Percentiles rank a stretch among this genome's conserved stretches.
Evolutionary conservation across 2,113 vertebrate genomes (phyloP).

Genomic region (Pithys albifrons): DNA sequence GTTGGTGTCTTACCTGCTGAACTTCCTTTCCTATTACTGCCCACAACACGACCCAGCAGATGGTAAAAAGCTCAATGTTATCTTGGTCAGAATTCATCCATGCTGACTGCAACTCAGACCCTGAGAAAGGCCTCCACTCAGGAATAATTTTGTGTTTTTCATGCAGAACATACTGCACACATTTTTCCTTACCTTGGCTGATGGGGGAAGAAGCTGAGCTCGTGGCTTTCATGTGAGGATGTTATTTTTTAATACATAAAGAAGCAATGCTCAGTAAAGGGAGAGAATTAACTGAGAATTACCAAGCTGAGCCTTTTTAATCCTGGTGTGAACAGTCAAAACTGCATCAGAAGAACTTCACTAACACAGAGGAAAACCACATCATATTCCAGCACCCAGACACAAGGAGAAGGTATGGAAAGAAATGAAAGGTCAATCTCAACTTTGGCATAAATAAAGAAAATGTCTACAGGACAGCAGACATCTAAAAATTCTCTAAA

Average conservation of each 20-base stretch:
- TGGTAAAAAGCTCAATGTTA: background rate
- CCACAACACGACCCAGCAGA: background rate
- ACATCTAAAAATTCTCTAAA: background rate
- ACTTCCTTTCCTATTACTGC: background rate
- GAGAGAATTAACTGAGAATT: background rate
- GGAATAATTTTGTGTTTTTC: background rate
- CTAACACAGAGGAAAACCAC: accelerated
- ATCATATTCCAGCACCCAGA: background rate
- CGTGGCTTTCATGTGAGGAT: background rate
- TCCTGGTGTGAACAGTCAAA: background rate
- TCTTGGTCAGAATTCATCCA: background rate
- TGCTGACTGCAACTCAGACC: background rate
- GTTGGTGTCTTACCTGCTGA: background rate
- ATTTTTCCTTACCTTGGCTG: background rate
- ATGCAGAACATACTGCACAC: background rate
- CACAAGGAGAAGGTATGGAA: background rate
- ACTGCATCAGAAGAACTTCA: background rate
- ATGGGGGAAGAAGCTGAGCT: background rate
- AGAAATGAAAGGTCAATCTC: accelerated
- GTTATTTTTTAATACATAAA: background rate
- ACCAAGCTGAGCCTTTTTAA: background rate
- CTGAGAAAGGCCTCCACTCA: background rate
- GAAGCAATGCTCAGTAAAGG: background rate
- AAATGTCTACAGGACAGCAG: background rate
- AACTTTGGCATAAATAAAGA: background rate